Percentiles rank a stretch among this genome's conserved stretches.
phyloP scores from a whole-genome alignment of 2,888 invertebrate genomes.

The Diabrotica balteata region DNA sequence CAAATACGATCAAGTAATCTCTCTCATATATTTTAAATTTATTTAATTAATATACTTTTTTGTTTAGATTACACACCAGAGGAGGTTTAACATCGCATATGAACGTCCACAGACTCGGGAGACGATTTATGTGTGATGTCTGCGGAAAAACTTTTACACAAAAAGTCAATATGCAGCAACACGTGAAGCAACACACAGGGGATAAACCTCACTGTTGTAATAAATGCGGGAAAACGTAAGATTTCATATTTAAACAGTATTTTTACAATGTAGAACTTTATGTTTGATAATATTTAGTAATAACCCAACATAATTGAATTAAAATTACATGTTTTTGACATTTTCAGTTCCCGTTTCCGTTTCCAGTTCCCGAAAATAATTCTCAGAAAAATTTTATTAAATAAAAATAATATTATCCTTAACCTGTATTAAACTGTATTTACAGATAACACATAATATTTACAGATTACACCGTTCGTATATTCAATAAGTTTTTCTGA shows the following conservation, averaged over 20 bases:
- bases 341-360: too few relatives aligned
- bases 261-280: too few relatives aligned
- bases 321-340: too few relatives aligned
- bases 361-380: too few relatives aligned
- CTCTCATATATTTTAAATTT: not conserved
- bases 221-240: slow-evolving; percentile 61
- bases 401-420: too few relatives aligned
- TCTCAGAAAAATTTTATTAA: too few relatives aligned
- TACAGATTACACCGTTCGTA: too few relatives aligned
- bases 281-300: too few relatives aligned
- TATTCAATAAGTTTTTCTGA: too few relatives aligned
- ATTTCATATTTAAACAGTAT: not conserved
- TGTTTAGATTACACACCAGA: slow-evolving; percentile 56
- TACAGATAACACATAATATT: too few relatives aligned
- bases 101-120: slow-evolving; percentile 58
- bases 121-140: slow-evolving; percentile 64
- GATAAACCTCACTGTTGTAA: slow-evolving; percentile 63
- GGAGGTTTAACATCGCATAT: slow-evolving; percentile 60
- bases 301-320: too few relatives aligned
- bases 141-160: slow-evolving; percentile 66
- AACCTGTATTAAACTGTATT: too few relatives aligned
- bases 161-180: slow-evolving; percentile 62
- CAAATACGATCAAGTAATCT: not conserved
- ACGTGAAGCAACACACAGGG: slow-evolving; percentile 61
- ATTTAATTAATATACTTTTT: not conserved